Conservation (phyloP, 2,113 vertebrate genomes). For the Rissa tridactyla region DNA sequence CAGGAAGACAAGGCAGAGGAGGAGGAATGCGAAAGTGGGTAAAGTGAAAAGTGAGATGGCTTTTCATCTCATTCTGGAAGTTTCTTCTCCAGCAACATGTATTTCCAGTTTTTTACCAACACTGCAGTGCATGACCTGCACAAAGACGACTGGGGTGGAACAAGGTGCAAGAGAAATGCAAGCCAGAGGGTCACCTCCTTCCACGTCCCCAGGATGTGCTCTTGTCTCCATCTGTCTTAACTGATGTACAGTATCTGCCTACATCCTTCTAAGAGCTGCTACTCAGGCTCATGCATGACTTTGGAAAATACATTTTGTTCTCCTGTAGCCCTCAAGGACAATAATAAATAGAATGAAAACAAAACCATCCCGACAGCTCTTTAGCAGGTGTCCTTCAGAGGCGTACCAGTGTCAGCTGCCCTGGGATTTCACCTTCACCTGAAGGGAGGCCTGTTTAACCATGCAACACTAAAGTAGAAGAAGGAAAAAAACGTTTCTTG, state of each 20-base stretch:
- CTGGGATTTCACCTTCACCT: slow-evolving; percentile 20
- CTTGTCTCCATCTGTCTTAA: background rate
- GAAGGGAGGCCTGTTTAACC: slow-evolving; percentile 20
- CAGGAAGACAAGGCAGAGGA: background rate
- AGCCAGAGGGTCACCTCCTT: background rate
- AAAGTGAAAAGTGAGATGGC: background rate
- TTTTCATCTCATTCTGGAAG: background rate
- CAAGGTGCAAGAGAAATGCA: background rate
- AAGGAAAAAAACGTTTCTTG: background rate
- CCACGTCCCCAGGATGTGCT: background rate
- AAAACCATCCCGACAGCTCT: slow-evolving; percentile 20
- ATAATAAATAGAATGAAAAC: slow-evolving; percentile 58
- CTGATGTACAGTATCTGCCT: background rate
- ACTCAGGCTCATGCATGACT: slow-evolving; percentile 20
- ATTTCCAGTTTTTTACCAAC: background rate
- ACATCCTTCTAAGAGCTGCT: background rate
- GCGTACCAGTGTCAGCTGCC: background rate
- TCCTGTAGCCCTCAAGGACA: slow-evolving; percentile 51
- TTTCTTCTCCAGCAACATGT: background rate
- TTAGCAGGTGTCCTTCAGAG: slow-evolving; percentile 29
- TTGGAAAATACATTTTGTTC: slow-evolving; percentile 48
- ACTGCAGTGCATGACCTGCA: background rate
- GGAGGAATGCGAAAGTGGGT: background rate
- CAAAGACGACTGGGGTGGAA: background rate
- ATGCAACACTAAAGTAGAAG: background rate